phyloP scores from a whole-genome alignment of 2,797 vertebrate species.

The Phoxinus dragarum region DNA sequence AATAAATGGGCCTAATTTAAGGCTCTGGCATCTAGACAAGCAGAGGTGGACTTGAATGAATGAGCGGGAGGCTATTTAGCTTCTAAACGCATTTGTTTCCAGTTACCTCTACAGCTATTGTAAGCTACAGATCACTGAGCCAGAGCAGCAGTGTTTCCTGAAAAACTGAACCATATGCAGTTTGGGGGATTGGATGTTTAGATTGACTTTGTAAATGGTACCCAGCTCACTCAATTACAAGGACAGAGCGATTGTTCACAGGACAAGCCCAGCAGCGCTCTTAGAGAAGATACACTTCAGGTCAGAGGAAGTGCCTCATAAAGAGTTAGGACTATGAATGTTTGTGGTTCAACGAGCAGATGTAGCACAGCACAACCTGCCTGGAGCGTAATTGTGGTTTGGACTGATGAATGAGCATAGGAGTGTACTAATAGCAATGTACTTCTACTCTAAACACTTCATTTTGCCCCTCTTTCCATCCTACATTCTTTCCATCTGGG shows the following conservation, averaged over 20 bases:
- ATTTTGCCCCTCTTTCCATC: neutral
- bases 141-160: slow-evolving; percentile 38
- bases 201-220: slow-evolving; percentile 34
- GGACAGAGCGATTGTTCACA: slow-evolving; percentile 23
- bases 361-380: slow-evolving; percentile 27
- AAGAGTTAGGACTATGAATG: slow-evolving; percentile 9
- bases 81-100: slow-evolving; percentile 61
- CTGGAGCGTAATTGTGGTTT: slow-evolving; percentile 12
- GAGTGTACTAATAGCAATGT: slow-evolving; percentile 26
- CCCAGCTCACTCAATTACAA: slow-evolving; percentile 28
- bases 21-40: slow-evolving; percentile 60
- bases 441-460: slow-evolving; percentile 18
- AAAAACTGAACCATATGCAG: slow-evolving; percentile 48
- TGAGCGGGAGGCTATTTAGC: slow-evolving; percentile 27
- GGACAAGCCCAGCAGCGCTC: slow-evolving; percentile 4
- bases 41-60: slow-evolving; percentile 38
- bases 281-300: slow-evolving; percentile 6
- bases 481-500: slow-evolving; percentile 43
- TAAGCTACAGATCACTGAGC: slow-evolving; percentile 36
- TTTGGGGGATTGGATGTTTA: slow-evolving; percentile 34
- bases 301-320: slow-evolving; percentile 43
- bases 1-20: slow-evolving; percentile 61
- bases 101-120: slow-evolving; percentile 44
- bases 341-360: slow-evolving; percentile 38
- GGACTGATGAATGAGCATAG: slow-evolving; percentile 41